Evolutionary conservation across 92 coral and sea anemone species (phyloP).

Genomic region (Actinernus sp.): DNA sequence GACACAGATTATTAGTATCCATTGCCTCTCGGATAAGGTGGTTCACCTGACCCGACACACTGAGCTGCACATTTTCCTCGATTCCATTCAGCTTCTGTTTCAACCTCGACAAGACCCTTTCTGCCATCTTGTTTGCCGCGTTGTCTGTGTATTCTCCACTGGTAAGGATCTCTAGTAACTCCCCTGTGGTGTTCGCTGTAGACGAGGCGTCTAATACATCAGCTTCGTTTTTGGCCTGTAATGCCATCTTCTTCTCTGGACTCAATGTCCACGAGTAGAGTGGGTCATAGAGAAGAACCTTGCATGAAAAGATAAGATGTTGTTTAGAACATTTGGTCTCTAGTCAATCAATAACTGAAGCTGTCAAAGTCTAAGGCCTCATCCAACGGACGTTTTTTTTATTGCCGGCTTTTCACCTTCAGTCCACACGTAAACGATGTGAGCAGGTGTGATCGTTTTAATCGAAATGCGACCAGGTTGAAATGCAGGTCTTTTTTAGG

Average conservation of each 20-base stretch:
- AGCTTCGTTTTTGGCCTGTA: conserved; percentile 83
- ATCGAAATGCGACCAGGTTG: too few relatives aligned
- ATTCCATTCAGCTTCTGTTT: conserved; percentile 95
- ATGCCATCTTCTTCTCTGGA: conserved; percentile 85
- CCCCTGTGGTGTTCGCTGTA: conserved; percentile 53
- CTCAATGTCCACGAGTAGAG: conserved; percentile 94
- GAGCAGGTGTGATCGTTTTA: too few relatives aligned
- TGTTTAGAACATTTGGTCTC: too few relatives aligned
- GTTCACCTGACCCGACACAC: conserved; percentile 94
- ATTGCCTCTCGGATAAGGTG: conserved; percentile 93
- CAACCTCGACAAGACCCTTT: conserved; percentile 81
- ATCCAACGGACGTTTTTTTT: background rate
- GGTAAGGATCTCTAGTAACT: conserved; percentile 64
- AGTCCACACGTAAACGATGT: too few relatives aligned
- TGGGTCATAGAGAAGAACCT: conserved; percentile 97
- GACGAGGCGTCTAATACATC: conserved; percentile 65
- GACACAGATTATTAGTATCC: conserved; percentile 89
- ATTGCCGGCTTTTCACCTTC: too few relatives aligned
- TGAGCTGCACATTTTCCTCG: conserved; percentile 92
- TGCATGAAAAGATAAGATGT: background rate
- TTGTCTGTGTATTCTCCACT: conserved; percentile 36
- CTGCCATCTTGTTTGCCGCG: conserved; percentile 93
- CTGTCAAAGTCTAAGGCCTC: background rate
- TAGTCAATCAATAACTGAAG: too few relatives aligned
- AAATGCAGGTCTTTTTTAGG: too few relatives aligned